Evolutionary conservation across 1,140 invertebrate species (phyloP).

Genomic region (Antheraea mylitta): DNA sequence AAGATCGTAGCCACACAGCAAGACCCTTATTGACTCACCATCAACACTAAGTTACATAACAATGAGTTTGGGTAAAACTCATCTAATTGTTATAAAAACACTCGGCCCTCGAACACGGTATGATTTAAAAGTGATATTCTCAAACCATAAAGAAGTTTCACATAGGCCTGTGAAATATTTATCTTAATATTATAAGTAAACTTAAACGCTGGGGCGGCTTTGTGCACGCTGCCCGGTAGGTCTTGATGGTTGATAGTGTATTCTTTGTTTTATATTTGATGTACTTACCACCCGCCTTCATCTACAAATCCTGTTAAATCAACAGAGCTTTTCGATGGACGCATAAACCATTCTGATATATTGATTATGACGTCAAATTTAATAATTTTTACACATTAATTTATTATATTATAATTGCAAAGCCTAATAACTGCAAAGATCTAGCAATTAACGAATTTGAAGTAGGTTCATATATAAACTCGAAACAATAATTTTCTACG

Average conservation of each 20-base stretch:
- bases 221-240: conserved; percentile 27
- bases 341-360: neutral
- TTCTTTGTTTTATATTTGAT: neutral
- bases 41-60: conserved; percentile 51
- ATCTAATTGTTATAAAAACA: conserved; percentile 77
- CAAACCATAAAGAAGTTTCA: conserved; percentile 76
- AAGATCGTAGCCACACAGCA: conserved; percentile 33
- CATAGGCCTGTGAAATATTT: conserved; percentile 75
- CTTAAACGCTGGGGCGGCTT: conserved; percentile 53
- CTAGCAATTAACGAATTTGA: too few species aligned
- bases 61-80: conserved; percentile 66
- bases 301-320: conserved; percentile 5
- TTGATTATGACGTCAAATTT: too few species aligned
- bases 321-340: neutral
- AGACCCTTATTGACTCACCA: conserved; percentile 44
- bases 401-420: too few species aligned
- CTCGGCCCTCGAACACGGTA: conserved; percentile 59
- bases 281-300: neutral
- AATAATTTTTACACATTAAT: too few species aligned
- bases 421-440: too few species aligned
- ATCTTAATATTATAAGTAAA: conserved; percentile 78
- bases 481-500: too few species aligned
- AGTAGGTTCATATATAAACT: too few species aligned
- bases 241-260: conserved; percentile 43
- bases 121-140: conserved; percentile 76